Percentiles rank a stretch among this genome's conserved stretches.
Evolutionary conservation across 2,888 invertebrate genomes (phyloP).

Genomic region (Tuberolachnus salignus): DNA sequence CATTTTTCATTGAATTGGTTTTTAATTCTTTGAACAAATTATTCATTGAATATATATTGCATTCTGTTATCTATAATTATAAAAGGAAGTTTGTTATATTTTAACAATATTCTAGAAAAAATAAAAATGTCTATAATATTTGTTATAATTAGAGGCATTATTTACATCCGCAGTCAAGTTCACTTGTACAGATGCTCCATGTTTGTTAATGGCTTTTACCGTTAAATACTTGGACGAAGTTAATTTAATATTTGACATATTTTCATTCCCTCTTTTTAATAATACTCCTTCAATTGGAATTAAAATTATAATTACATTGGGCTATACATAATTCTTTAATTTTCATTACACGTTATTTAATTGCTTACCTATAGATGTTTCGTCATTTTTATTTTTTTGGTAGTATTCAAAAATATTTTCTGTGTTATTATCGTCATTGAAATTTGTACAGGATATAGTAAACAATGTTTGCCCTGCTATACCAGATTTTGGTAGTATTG

Average conservation of each 20-base stretch:
- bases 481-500: neutral
- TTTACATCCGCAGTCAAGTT: neutral
- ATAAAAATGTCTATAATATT: neutral
- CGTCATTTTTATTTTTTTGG: constrained; percentile 18
- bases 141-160: neutral
- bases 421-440: neutral
- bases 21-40: neutral
- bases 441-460: neutral
- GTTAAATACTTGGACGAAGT: constrained; percentile 9
- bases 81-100: neutral
- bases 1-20: neutral
- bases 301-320: neutral
- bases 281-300: constrained; percentile 15
- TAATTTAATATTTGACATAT: neutral
- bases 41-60: neutral
- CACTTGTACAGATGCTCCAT: neutral
- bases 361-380: constrained; percentile 4
- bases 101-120: neutral
- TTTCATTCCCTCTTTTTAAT: constrained; percentile 1
- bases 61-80: constrained; percentile 6
- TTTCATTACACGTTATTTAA: too few species aligned
- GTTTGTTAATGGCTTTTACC: constrained; percentile 5
- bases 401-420: constrained; percentile 14
- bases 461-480: constrained; percentile 9
- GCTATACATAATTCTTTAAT: neutral